Conservation (phyloP, 2,797 vertebrate genomes). For the Vipera latastei region DNA sequence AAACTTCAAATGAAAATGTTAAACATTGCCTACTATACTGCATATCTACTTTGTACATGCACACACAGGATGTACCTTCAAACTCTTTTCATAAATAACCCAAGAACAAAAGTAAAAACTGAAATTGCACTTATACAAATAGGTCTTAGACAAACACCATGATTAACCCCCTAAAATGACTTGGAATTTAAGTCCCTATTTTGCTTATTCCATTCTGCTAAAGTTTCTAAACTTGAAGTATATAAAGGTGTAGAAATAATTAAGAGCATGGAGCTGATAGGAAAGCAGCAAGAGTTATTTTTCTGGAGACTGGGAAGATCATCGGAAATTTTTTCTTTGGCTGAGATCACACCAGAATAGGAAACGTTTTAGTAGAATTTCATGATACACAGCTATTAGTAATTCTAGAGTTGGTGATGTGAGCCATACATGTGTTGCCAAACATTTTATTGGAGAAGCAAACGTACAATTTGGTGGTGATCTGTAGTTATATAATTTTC, state of each 20-base stretch:
- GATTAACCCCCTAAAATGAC: not conserved
- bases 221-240: not conserved
- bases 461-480: not conserved
- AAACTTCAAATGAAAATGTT: conserved; percentile 4
- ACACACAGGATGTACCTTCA: not conserved
- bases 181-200: conserved; percentile 9
- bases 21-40: not conserved
- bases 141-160: not conserved
- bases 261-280: not conserved
- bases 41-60: conserved; percentile 6
- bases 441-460: not conserved
- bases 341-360: not conserved
- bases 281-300: conserved; percentile 6
- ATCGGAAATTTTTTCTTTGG: not conserved
- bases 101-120: not conserved
- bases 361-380: not conserved
- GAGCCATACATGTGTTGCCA: not conserved
- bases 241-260: not conserved
- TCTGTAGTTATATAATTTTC: not conserved
- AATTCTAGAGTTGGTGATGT: not conserved
- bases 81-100: conserved; percentile 15
- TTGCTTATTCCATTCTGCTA: conserved; percentile 27
- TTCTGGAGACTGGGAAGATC: conserved; percentile 13
- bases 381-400: not conserved
- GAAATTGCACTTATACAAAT: not conserved